These are phyloP conservation scores for Bombycilla garrulus DNA, from an alignment of 2,113 vertebrate genomes.

Conservation along the genomic window DNA sequence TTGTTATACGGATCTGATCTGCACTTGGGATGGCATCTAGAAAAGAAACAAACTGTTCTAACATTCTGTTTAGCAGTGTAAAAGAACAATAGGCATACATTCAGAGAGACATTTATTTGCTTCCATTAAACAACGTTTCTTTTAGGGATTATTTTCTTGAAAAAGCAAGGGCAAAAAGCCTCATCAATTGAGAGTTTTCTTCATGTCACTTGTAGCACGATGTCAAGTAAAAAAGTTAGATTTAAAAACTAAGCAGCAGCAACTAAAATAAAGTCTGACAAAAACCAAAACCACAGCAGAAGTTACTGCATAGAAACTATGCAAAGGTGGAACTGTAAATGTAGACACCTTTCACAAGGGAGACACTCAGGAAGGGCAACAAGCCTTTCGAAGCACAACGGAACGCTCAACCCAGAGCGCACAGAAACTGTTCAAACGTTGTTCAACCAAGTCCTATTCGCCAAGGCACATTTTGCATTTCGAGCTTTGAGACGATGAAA, in stretches of 20 bases:
- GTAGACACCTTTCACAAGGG: background rate
- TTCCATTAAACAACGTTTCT: background rate
- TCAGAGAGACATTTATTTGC: background rate
- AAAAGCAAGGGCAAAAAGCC: background rate
- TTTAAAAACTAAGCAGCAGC: background rate
- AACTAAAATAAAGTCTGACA: background rate
- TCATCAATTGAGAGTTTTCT: background rate
- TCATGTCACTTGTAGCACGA: background rate
- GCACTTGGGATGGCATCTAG: conserved; percentile 93
- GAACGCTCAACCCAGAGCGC: background rate
- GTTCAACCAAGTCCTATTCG: fast-evolving
- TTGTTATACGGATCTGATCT: conserved; percentile 93
- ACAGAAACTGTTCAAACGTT: fast-evolving
- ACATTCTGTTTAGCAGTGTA: background rate
- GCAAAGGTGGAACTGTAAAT: fast-evolving
- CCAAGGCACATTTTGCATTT: background rate
- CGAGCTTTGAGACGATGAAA: background rate
- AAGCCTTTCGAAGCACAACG: background rate
- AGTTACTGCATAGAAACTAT: background rate
- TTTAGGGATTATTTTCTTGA: background rate
- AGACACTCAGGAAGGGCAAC: fast-evolving
- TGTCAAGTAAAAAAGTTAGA: background rate
- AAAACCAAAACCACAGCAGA: background rate
- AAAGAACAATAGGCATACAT: background rate
- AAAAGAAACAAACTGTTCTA: background rate